Evolutionary conservation across 2,888 invertebrate species (phyloP).

Genomic region (Lamellibrachia columna): DNA sequence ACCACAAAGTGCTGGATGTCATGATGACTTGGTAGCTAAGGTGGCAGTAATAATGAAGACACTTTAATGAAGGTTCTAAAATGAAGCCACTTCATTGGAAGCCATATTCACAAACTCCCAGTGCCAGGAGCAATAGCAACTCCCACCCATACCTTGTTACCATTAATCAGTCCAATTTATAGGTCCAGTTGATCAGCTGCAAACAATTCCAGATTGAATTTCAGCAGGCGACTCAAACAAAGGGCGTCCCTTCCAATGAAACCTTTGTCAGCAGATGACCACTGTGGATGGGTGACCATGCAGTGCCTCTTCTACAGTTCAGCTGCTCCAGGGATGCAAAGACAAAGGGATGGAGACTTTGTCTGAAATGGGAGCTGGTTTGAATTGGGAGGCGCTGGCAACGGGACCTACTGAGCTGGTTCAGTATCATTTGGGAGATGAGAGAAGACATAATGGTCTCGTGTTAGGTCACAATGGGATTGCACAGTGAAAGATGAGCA

Average conservation of each 20-base stretch:
- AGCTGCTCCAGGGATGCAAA: not conserved
- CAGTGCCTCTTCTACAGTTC: not conserved
- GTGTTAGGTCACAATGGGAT: not conserved
- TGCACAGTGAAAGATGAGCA: not conserved
- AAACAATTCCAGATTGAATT: conserved; percentile 10
- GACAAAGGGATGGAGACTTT: not conserved
- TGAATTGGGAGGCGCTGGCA: not conserved
- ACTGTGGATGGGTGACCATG: not conserved
- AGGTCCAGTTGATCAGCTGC: not conserved
- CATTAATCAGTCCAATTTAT: conserved; percentile 8
- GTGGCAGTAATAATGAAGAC: not conserved
- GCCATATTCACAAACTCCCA: not conserved
- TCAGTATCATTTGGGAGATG: not conserved
- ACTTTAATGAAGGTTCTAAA: not conserved
- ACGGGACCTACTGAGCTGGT: not conserved
- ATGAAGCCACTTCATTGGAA: not conserved
- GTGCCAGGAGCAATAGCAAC: not conserved
- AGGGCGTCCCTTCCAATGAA: not conserved
- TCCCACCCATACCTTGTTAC: not conserved
- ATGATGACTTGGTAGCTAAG: no score
- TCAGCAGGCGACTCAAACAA: not conserved
- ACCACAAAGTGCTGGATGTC: not conserved
- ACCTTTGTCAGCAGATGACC: not conserved
- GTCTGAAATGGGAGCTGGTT: not conserved
- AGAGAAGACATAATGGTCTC: not conserved